phyloP scores from a whole-genome alignment of 2,797 vertebrate genomes.

The Amniataba percoides region DNA sequence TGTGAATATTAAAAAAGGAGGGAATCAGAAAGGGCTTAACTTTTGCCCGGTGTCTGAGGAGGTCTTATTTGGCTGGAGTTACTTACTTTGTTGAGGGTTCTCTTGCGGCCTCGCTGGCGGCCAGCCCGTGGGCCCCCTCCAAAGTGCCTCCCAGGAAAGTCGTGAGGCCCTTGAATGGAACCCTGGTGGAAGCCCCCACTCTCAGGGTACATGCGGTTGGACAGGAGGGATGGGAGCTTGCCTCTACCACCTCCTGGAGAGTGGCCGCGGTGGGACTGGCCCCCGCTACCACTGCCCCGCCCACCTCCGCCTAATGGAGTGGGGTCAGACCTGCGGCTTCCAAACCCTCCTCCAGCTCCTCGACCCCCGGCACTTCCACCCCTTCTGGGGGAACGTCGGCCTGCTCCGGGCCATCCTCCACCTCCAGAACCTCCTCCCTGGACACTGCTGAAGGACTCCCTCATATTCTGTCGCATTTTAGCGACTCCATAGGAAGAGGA shows the following conservation, averaged over 20 bases:
- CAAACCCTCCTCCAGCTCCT: conserved; percentile 83
- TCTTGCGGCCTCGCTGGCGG: conserved; percentile 92
- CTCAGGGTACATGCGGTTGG: conserved; percentile 93
- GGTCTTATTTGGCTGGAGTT: conserved; percentile 79
- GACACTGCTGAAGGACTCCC: conserved; percentile 87
- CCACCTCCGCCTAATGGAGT: conserved; percentile 83
- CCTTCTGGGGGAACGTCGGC: conserved; percentile 87
- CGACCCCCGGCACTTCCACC: conserved; percentile 81
- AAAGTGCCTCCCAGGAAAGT: conserved; percentile 90
- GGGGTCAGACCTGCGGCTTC: conserved; percentile 87
- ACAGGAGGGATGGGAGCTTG: conserved; percentile 94
- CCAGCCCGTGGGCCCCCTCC: conserved; percentile 89
- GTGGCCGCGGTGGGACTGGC: conserved; percentile 81
- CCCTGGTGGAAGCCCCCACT: conserved; percentile 89
- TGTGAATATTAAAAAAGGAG: conserved; percentile 53
- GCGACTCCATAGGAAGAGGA: conserved; percentile 87
- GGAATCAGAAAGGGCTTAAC: conserved; percentile 63
- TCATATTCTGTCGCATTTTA: conserved; percentile 88
- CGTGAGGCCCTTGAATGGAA: conserved; percentile 87
- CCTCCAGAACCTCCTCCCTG: conserved; percentile 82
- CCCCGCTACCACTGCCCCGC: conserved; percentile 82
- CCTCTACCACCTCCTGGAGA: conserved; percentile 89
- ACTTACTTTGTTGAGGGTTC: conserved; percentile 92
- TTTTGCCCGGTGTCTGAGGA: conserved; percentile 73
- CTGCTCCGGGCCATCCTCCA: conserved; percentile 86